Evolutionary conservation across 2,888 invertebrate species (phyloP).

Genomic region (Himalopsyche kuldschensis): DNA sequence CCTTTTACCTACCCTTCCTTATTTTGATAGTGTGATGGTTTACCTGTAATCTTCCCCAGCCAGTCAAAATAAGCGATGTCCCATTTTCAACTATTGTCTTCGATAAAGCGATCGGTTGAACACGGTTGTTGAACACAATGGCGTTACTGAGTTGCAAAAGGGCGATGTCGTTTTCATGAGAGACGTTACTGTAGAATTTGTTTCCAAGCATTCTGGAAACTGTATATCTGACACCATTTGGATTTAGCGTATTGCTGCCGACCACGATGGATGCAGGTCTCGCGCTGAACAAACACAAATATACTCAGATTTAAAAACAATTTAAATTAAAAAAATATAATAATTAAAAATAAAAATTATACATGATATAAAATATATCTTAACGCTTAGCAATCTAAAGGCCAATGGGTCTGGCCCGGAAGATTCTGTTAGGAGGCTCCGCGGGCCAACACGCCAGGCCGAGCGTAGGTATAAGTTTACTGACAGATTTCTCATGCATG

Average conservation of each 20-base stretch:
- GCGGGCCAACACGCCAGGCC: too few relatives aligned
- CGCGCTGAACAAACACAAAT: background rate
- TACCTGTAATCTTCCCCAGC: conserved; percentile 30
- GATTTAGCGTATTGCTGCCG: conserved; percentile 44
- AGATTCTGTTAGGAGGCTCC: too few relatives aligned
- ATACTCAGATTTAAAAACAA: too few relatives aligned
- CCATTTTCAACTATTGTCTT: background rate
- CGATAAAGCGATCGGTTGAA: conserved; percentile 18
- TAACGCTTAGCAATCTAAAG: too few relatives aligned
- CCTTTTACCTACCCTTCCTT: too few relatives aligned
- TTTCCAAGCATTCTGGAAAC: background rate
- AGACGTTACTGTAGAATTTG: background rate
- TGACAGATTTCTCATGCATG: too few relatives aligned
- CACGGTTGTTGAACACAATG: conserved; percentile 12
- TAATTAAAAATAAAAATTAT: too few relatives aligned
- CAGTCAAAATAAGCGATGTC: conserved; percentile 12
- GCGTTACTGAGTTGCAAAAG: background rate
- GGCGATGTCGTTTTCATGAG: background rate
- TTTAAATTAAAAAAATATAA: too few relatives aligned
- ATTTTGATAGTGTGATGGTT: background rate
- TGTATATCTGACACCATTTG: conserved; percentile 40
- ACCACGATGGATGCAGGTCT: conserved; percentile 39
- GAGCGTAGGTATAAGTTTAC: too few relatives aligned
- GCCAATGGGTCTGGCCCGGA: too few relatives aligned
- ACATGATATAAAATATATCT: too few relatives aligned